Evolutionary conservation across 2,888 invertebrate genomes (phyloP).

Genomic region (Rhagium mordax): DNA sequence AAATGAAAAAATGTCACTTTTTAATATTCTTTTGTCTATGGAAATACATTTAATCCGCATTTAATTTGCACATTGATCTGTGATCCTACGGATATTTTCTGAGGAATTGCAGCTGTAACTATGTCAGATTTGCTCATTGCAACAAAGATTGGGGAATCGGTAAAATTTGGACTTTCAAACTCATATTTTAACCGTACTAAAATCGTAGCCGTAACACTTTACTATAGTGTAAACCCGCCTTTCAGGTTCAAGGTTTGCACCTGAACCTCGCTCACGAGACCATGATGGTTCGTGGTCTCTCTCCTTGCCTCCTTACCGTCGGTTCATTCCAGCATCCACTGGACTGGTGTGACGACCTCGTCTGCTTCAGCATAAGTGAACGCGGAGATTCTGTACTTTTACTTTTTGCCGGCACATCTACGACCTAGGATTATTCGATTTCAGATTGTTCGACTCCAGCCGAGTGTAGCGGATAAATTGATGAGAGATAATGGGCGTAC

Average conservation of each 20-base stretch:
- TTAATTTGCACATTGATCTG: no score
- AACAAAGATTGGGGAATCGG: no score
- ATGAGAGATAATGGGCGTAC: not conserved
- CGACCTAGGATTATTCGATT: constrained; percentile 7
- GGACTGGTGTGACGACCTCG: constrained; percentile 27
- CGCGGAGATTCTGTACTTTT: constrained; percentile 10
- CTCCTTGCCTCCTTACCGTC: not conserved
- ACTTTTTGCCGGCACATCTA: constrained; percentile 4
- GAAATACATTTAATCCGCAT: no score
- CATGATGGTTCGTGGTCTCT: constrained; percentile 38
- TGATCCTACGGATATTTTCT: no score
- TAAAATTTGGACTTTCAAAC: no score
- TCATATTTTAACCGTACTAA: not conserved
- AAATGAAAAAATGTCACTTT: no score
- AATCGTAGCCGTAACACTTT: constrained; percentile 3
- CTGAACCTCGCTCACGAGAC: constrained; percentile 54
- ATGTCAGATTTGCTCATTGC: no score
- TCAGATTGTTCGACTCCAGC: not conserved
- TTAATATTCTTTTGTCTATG: no score
- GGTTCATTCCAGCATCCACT: constrained; percentile 10
- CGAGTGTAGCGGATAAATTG: constrained; percentile 1
- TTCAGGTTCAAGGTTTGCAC: constrained; percentile 53
- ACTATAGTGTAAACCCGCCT: constrained; percentile 26
- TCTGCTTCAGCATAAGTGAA: not conserved
- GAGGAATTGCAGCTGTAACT: no score